Base-by-base conservation (phyloP, 1,140 invertebrate species). In the Neelides sp. region DNA sequence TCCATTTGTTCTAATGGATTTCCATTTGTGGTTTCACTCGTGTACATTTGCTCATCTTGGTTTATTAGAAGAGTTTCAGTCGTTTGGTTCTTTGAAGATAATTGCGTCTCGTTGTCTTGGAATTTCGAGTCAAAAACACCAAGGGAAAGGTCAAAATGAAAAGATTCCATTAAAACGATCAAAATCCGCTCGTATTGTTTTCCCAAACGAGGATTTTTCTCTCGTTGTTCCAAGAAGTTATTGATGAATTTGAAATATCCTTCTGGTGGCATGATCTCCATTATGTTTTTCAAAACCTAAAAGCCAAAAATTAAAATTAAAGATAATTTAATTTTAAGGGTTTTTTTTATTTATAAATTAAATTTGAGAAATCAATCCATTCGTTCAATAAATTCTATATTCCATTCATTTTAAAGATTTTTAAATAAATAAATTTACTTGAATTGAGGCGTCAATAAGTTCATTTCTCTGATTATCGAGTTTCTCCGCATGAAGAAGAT, bases 111-210 rank as follows among this genome's bases (percentile, higher is more conserved):
- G n/a, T n/a, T n/a, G n/a, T n/a, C n/a, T n/a, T n/a, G n/a, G n/a
- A n/a, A n/a, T n/a, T n/a, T n/a, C n/a, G n/a, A n/a, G n/a, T n/a
- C n/a, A n/a, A n/a, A n/a, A n/a, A 43, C 23, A 12, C 42, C 42
- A 1, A 32, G 27, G 0, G 42, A 45, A 28, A 52, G 27, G 22
- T 52, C 50, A 22, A 52, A 52, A 41, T 52, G 50, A 34, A 47
- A 52, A 20, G 50, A 43, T 19, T 52, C 50, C 34, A 52, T 36
- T 13, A 40, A 47, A 20, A 44, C 44, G 28, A 52, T 47, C 17
- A 52, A 37, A 20, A 52, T 39, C n/a, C 50, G 13, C 28, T 52
- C 50, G 27, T 46, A 52, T 23, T 45, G 50, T 19, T 52, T 52
- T 2, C 43, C 50, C 12, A 52, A 10, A 15, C 35, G 17, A 8